These are phyloP conservation scores for Seira sanloemensis DNA, from an alignment of 2,888 invertebrate species.

Conservation along the genomic window DNA sequence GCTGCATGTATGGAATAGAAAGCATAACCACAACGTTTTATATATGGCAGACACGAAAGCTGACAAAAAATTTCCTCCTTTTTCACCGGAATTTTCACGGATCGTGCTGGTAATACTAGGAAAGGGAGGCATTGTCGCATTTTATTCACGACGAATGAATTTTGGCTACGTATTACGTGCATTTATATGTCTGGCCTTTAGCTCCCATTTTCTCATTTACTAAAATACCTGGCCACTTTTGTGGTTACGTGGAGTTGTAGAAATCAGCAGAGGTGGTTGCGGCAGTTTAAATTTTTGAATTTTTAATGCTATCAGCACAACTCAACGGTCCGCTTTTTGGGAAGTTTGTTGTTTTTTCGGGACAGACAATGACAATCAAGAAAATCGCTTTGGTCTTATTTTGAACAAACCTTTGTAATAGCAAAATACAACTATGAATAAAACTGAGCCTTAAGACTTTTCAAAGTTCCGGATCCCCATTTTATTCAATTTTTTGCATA, in stretches of 20 bases:
- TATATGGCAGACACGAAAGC: not conserved
- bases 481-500: no score
- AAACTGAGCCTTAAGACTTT: no score
- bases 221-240: conserved; percentile 15
- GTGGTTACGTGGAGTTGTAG: not conserved
- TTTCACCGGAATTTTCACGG: conserved; percentile 4
- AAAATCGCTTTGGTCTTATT: no score
- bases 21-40: not conserved
- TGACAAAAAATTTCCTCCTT: not conserved
- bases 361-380: not conserved
- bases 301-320: no score
- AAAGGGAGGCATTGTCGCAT: not conserved
- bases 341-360: no score
- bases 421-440: no score
- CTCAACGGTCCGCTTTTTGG: no score
- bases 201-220: not conserved
- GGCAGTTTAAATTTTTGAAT: no score
- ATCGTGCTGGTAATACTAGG: not conserved
- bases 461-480: no score
- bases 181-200: not conserved
- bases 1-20: not conserved
- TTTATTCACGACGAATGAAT: not conserved
- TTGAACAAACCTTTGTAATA: no score
- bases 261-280: no score
- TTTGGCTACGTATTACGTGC: not conserved